Conservation (phyloP, 2,888 invertebrate species). For the Hemistola chrysoprasaria region DNA sequence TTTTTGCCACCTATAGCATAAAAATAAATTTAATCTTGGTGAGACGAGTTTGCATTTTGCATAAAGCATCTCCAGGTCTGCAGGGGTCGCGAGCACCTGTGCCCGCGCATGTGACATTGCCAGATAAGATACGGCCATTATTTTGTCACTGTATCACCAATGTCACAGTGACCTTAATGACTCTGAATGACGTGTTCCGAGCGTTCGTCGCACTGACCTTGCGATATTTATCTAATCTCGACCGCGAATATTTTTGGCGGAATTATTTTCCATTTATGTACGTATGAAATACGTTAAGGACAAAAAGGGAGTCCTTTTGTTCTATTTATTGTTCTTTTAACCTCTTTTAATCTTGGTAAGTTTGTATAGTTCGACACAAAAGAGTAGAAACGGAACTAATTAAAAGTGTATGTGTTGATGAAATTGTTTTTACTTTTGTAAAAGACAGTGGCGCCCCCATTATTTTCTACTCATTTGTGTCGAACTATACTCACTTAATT, state of each 20-base stretch:
- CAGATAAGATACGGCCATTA: slow-evolving; percentile 80
- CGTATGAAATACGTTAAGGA: background rate
- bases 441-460: no score
- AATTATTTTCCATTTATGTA: slow-evolving; percentile 46
- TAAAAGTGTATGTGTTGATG: no score
- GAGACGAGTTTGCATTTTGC: background rate
- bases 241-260: slow-evolving; percentile 62
- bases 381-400: no score
- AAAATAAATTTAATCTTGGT: no score
- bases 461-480: no score
- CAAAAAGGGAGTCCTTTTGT: slow-evolving; percentile 1
- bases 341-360: slow-evolving; percentile 4
- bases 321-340: slow-evolving; percentile 1
- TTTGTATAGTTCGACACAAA: no score
- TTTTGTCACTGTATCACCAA: slow-evolving; percentile 79
- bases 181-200: slow-evolving; percentile 72
- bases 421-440: no score
- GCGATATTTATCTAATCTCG: slow-evolving; percentile 78
- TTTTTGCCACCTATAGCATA: no score
- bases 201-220: slow-evolving; percentile 70
- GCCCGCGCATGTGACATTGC: slow-evolving; percentile 75
- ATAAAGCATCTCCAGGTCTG: slow-evolving; percentile 36
- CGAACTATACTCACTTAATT: no score
- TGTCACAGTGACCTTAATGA: slow-evolving; percentile 82
- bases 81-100: slow-evolving; percentile 74